Base-by-base conservation (phyloP, 2,888 invertebrate genomes). In the Ernsta delagoae region DNA sequence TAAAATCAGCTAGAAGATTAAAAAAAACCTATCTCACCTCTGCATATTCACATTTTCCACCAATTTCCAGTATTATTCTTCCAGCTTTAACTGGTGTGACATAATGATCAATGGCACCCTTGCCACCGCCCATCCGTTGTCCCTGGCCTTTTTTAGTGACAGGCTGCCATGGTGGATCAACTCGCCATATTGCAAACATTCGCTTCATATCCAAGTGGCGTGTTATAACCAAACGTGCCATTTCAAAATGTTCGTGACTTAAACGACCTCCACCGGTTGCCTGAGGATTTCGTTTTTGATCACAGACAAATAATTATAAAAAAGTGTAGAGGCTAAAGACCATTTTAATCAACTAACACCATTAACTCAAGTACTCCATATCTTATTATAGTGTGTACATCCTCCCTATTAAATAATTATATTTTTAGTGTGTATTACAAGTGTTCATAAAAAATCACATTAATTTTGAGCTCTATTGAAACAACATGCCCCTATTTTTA, bases 141-240 rank as follows among this genome's bases (percentile, higher is more conserved):
- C 99, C 99, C 85, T 96, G 96, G 0, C 98, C 97, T 85, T 97
- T 97, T 86, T 96, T 98, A 0, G 98, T 97, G 8, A 98, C 90
- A 0, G 99, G 97, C 80, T 99, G 98, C 99, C 99, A 99, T 0
- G 99, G 99, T 0, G 98, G 94, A 78, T 98, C 98, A 0, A 99
- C 93, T 77, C 99, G 94, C 99, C 99, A 99, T 41, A 98, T 93
- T 0, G 98, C 98, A 94, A 99, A 99, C 96, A 97, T 98, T 78
- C 95, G 95, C 73, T 94, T 95, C 24, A 94, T 88, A 77, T 98
- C 96, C 80, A 99, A 94, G 79, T 96, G 96, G 61, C 97, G 94
- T 68, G 97, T 96, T 39, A 99, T 93, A 7, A 94, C 94, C 48
- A 96, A 87, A 83, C 99, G 96, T 36, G 98, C 94, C 96, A 98